Evolutionary conservation across 2,797 vertebrate species (phyloP).

Genomic region (Microctenopoma lineatum): DNA sequence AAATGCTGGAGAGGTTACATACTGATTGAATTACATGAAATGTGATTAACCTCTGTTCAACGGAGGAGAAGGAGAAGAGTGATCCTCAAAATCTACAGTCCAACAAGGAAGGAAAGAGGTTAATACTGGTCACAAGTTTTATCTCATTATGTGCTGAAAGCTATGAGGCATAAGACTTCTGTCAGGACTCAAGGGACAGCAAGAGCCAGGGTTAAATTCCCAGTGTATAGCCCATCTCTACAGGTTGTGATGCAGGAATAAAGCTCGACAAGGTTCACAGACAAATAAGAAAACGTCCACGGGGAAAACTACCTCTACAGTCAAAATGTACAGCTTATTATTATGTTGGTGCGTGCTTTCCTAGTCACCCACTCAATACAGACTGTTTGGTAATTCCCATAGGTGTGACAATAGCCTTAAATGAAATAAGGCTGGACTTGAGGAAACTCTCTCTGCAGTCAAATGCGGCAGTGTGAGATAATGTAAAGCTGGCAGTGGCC

Average conservation of each 20-base stretch:
- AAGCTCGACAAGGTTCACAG: conserved; percentile 17
- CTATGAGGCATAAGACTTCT: conserved; percentile 46
- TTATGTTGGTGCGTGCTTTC: too few relatives aligned
- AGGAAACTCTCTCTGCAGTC: conserved; percentile 50
- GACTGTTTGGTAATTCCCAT: neutral
- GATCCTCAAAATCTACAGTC: conserved; percentile 10
- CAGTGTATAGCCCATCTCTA: conserved; percentile 25
- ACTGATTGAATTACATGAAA: conserved; percentile 56
- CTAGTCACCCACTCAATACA: too few relatives aligned
- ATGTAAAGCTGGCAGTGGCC: conserved; percentile 37
- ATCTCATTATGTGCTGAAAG: conserved; percentile 4
- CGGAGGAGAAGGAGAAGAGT: neutral
- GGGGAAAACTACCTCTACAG: neutral
- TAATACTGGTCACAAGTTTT: conserved; percentile 5
- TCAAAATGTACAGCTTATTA: neutral
- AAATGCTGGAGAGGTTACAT: conserved; percentile 25
- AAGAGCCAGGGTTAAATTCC: conserved; percentile 34
- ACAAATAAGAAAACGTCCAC: conserved; percentile 21
- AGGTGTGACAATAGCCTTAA: neutral
- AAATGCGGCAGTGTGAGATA: conserved; percentile 55
- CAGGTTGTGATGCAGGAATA: conserved; percentile 41
- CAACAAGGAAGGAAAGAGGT: neutral
- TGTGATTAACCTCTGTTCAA: conserved; percentile 45
- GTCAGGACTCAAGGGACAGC: conserved; percentile 18
- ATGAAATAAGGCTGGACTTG: conserved; percentile 30